Base-by-base conservation (phyloP, 2,888 invertebrate species). In the Tromatobia lineatoria region DNA sequence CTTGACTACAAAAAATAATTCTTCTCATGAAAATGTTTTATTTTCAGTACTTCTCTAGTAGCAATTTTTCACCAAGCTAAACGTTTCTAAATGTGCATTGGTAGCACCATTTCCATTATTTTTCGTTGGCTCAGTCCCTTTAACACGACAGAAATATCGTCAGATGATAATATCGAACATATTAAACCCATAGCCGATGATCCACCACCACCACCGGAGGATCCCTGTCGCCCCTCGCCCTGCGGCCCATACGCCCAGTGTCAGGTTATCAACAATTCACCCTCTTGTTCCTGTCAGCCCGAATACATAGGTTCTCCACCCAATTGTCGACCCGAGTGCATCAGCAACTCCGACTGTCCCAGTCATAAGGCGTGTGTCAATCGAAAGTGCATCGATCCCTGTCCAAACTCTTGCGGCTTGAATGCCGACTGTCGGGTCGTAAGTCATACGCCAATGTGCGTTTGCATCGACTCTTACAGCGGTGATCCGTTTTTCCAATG, bases 331-430 rank as follows among this genome's bases (percentile, higher is more conserved):
- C 97, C 97, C 0, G 97, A 98, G 94, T 97, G 97, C 92, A 94
- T 96, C 7, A 95, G 96, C 47, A 97, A 96, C 88, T 95, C 96
- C 10, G 97, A 97, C 90, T 98, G 98, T 91, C 94, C 95, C 70
- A 96, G 95, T 86, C 95, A 95, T 89, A 95, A 95, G 91, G 96
- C 97, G 23, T 98, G 98, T 91, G 96, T 97, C 75, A 96, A 95
- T 89, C 95, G 96, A 91, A 97, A 96, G 94, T 97, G 97, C 92
- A 94, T 94, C 80, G 96, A 97, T 93, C 97, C 97, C 20, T 97
- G 97, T 90, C 94, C 95, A 42, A 95, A 95, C 45, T 94, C 96
- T 4, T 97, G 97, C 93, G 97, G 97, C 42, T 89, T 94, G 11
- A 97, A 96, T 90, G 95, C 97, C 7, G 94, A 96, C 91, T 97